A percentile compares a stretch with the other conserved stretches of the same genome.
phyloP scores from a whole-genome alignment of 2,888 invertebrate species.

The Tinea pellionella region DNA sequence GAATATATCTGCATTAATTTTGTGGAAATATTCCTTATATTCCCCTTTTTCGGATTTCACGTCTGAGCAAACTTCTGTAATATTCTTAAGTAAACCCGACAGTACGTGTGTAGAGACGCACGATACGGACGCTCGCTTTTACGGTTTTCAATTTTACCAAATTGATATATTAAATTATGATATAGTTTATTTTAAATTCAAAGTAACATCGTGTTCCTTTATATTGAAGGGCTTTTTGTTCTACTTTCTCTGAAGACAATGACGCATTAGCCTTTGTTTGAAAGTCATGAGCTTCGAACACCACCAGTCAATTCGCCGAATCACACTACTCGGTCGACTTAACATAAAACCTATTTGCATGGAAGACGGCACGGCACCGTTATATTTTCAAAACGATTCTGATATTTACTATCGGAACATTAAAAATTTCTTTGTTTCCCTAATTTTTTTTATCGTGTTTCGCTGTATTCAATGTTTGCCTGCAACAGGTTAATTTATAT shows the following conservation, averaged over 20 bases:
- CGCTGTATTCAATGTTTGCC: neutral
- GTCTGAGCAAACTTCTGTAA: neutral
- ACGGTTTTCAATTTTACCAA: too few species aligned
- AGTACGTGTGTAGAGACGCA: too few species aligned
- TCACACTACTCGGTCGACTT: neutral
- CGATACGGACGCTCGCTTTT: too few species aligned
- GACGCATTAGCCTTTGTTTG: neutral
- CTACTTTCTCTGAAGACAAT: neutral
- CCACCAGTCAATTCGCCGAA: neutral
- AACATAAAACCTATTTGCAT: conserved; percentile 7
- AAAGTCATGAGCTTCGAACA: neutral
- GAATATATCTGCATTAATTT: conserved; percentile 5
- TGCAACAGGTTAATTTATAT: neutral
- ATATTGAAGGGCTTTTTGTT: neutral
- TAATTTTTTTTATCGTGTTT: too few species aligned
- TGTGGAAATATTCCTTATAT: neutral
- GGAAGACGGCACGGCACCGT: neutral
- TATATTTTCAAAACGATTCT: neutral
- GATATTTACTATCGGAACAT: too few species aligned
- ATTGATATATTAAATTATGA: too few species aligned
- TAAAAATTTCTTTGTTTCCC: too few species aligned
- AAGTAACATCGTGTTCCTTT: neutral
- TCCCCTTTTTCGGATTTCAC: neutral
- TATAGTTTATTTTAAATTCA: too few species aligned
- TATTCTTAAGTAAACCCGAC: neutral